These are phyloP conservation scores for Paralinhomoeus sp. DNA, from an alignment of 2,888 invertebrate genomes.

Conservation along the genomic window DNA sequence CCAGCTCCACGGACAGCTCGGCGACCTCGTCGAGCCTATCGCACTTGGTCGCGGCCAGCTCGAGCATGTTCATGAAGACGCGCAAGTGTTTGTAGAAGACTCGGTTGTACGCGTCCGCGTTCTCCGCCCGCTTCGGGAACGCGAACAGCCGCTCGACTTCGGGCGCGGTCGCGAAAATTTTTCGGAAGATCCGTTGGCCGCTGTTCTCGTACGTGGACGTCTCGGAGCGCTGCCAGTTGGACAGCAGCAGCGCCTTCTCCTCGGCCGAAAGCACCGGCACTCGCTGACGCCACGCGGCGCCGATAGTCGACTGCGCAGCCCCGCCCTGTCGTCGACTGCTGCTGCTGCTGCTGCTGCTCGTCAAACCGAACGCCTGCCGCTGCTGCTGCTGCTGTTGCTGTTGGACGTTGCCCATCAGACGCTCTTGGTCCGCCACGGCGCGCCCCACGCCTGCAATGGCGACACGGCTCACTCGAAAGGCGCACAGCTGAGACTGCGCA, in stretches of 20 bases:
- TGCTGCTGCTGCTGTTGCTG: no score
- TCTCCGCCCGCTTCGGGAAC: background rate
- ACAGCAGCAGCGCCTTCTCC: background rate
- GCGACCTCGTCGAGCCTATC: background rate
- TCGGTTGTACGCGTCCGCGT: background rate
- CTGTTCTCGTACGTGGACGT: background rate
- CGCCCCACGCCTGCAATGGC: no score
- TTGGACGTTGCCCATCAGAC: no score
- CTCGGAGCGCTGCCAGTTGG: background rate
- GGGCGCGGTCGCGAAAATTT: background rate
- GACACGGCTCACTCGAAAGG: no score
- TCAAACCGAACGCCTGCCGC: no score
- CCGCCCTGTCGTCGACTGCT: no score
- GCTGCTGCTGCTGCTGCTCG: no score
- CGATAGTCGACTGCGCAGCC: no score
- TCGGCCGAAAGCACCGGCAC: background rate
- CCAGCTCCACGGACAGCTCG: background rate
- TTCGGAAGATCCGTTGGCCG: background rate
- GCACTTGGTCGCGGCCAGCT: conserved; percentile 2
- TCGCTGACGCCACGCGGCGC: no score
- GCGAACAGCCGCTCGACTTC: background rate
- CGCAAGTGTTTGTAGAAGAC: conserved; percentile 2
- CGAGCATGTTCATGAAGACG: conserved; percentile 4
- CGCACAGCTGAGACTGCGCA: no score
- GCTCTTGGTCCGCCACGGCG: no score